Evolutionary conservation across 2,113 vertebrate species (phyloP).

Genomic region (Stegostoma tigrinum): DNA sequence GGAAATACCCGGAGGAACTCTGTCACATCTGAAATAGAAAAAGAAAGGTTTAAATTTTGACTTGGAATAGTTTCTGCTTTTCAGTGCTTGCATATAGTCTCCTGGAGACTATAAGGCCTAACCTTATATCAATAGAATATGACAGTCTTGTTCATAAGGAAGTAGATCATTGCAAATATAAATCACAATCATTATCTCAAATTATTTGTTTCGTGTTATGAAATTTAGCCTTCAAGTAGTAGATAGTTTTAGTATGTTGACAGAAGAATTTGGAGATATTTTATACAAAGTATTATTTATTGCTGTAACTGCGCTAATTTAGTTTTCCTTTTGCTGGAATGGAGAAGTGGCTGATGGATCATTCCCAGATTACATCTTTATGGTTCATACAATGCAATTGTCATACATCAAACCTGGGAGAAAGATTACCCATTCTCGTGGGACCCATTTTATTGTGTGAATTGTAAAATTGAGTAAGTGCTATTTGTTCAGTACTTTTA

Average conservation of each 20-base stretch:
- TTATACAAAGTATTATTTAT: constrained; percentile 3
- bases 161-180: background rate
- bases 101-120: background rate
- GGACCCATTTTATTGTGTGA: background rate
- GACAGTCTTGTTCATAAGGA: no score
- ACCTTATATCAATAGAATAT: background rate
- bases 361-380: background rate
- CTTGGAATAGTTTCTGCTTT: background rate
- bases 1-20: background rate
- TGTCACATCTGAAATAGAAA: background rate
- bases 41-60: background rate
- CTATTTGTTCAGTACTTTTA: constrained; percentile 8
- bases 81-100: background rate
- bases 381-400: background rate
- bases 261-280: background rate
- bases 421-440: constrained; percentile 21
- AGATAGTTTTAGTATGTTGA: background rate
- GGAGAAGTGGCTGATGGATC: background rate
- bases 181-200: background rate
- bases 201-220: background rate
- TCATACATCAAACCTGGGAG: background rate
- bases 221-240: background rate
- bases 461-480: background rate
- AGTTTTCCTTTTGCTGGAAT: constrained; percentile 24
- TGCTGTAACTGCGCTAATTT: background rate